These are phyloP conservation scores for Patella depressa DNA, from an alignment of 2,888 invertebrate species.

Conservation along the genomic window DNA sequence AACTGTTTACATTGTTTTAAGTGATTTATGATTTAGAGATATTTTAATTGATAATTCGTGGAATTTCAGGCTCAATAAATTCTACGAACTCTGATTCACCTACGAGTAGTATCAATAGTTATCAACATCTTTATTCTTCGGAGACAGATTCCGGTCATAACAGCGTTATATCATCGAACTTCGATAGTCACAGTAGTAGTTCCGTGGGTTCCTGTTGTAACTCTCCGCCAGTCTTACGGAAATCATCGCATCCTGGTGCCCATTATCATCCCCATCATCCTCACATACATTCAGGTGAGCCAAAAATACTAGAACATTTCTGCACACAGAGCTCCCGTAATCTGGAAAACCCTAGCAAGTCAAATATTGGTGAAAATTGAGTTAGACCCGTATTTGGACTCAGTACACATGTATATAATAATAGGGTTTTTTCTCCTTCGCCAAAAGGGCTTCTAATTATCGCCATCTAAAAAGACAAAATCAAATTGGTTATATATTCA, in stretches of 20 bases:
- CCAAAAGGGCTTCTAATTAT: no score
- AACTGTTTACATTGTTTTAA: neutral
- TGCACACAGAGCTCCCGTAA: no score
- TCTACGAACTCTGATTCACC: constrained; percentile 87
- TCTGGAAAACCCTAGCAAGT: no score
- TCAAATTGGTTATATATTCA: no score
- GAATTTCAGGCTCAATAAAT: constrained; percentile 69
- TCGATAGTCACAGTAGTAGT: constrained; percentile 68
- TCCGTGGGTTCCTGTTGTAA: constrained; percentile 58
- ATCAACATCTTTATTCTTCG: constrained; percentile 51
- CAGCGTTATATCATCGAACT: constrained; percentile 62
- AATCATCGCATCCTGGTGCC: constrained; percentile 34
- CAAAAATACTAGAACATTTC: no score
- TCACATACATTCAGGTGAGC: constrained; percentile 9
- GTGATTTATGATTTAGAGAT: neutral
- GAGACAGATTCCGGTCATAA: constrained; percentile 70
- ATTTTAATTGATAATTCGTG: neutral
- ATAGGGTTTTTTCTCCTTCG: no score
- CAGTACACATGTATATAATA: no score
- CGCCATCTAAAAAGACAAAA: no score
- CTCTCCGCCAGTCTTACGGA: constrained; percentile 43
- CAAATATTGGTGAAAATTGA: no score
- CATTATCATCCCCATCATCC: constrained; percentile 4
- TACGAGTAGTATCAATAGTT: constrained; percentile 67
- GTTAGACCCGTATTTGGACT: no score